These are phyloP conservation scores for Halictus ligatus DNA, from an alignment of 2,888 invertebrate genomes.

Conservation along the genomic window DNA sequence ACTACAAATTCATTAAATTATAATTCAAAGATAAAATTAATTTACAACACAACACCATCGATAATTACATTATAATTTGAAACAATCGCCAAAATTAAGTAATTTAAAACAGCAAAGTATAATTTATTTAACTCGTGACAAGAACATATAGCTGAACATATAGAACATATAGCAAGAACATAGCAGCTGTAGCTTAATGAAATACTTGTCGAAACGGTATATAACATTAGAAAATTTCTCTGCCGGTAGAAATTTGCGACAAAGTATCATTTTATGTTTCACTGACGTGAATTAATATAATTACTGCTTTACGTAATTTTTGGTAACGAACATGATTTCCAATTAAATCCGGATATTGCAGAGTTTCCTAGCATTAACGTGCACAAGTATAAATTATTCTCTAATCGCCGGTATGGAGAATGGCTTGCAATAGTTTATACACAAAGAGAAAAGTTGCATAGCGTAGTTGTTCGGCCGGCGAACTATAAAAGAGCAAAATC, in stretches of 20 bases:
- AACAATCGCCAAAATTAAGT: not conserved
- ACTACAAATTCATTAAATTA: no score
- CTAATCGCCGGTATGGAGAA: not conserved
- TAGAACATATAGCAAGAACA: no score
- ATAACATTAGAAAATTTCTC: not conserved
- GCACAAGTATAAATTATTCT: not conserved
- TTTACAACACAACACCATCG: no score
- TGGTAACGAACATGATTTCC: not conserved
- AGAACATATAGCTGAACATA: no score
- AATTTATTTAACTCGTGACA: not conserved
- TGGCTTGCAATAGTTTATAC: not conserved
- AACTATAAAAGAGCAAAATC: constrained; percentile 10
- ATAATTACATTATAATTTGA: not conserved
- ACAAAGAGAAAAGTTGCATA: not conserved
- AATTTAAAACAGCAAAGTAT: not conserved
- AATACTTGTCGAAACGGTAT: not conserved
- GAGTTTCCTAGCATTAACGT: not conserved
- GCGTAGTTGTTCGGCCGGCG: not conserved
- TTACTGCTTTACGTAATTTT: not conserved
- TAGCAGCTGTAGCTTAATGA: not conserved
- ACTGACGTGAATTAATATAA: not conserved
- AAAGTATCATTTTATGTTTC: not conserved
- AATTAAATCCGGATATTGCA: not conserved
- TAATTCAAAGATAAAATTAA: no score
- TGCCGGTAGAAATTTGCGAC: not conserved